These are phyloP conservation scores for Drosophila phalerata DNA, from an alignment of 2,888 invertebrate genomes.

Conservation along the genomic window DNA sequence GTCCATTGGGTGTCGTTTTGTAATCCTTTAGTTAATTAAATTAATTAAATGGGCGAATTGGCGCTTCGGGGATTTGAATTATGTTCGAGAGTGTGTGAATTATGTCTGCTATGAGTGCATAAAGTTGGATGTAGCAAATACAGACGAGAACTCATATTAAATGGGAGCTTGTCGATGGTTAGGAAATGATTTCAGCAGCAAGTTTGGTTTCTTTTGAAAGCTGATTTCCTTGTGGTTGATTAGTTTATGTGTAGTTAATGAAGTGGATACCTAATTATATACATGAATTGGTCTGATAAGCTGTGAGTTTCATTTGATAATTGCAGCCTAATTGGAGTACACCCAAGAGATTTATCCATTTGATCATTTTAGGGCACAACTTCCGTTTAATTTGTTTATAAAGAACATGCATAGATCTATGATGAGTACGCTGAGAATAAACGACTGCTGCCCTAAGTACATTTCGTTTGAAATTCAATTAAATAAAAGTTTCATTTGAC, in stretches of 20 bases:
- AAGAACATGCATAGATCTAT: conserved; percentile 16
- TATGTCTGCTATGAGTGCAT: conserved; percentile 53
- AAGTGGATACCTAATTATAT: conserved; percentile 45
- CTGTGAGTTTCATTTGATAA: conserved; percentile 38
- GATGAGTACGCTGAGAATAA: conserved; percentile 3
- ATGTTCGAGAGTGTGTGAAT: conserved; percentile 30
- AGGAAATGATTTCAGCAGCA: not conserved
- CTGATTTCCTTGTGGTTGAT: conserved; percentile 49
- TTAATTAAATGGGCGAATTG: conserved; percentile 76
- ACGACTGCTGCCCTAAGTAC: conserved; percentile 61
- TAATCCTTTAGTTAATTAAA: conserved; percentile 79
- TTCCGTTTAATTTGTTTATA: conserved; percentile 71
- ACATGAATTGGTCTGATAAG: conserved; percentile 16
- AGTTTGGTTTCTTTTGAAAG: conserved; percentile 42
- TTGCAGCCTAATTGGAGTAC: conserved; percentile 19
- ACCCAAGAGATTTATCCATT: conserved; percentile 1
- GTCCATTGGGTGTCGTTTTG: conserved; percentile 64
- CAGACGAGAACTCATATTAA: not conserved
- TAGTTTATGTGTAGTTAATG: conserved; percentile 28
- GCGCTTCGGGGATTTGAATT: conserved; percentile 66
- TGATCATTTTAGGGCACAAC: conserved; percentile 38
- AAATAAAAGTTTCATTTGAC: conserved; percentile 63
- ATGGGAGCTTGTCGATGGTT: not conserved
- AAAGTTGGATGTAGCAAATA: conserved; percentile 21
- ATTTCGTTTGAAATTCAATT: conserved; percentile 80